These are phyloP conservation scores for Columba janthina DNA, from an alignment of 2,113 vertebrate genomes.

Conservation along the genomic window DNA sequence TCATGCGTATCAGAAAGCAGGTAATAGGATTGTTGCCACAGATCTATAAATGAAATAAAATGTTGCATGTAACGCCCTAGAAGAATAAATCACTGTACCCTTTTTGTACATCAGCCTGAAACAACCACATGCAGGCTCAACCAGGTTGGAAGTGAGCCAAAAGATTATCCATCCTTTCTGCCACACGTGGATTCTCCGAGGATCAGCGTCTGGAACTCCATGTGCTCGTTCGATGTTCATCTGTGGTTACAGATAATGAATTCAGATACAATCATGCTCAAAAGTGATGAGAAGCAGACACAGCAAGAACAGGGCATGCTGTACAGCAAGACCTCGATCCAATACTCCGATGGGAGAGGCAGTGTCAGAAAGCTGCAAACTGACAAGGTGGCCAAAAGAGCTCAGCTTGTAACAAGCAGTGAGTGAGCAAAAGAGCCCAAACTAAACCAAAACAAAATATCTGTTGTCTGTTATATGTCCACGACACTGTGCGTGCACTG, in stretches of 20 bases:
- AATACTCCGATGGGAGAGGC: rapidly evolving
- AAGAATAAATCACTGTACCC: background rate
- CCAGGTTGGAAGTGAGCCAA: background rate
- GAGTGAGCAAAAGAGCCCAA: too few species aligned
- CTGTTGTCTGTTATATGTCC: rapidly evolving
- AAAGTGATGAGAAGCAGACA: rapidly evolving
- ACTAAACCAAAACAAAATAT: too few species aligned
- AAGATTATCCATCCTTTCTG: background rate
- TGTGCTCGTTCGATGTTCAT: background rate
- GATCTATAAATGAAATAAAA: background rate
- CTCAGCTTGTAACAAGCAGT: too few species aligned
- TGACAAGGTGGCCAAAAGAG: rapidly evolving
- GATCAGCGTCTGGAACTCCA: background rate
- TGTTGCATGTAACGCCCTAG: rapidly evolving
- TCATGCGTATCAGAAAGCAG: rapidly evolving
- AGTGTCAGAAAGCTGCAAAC: background rate
- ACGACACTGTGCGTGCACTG: rapidly evolving
- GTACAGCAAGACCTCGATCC: background rate
- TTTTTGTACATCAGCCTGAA: background rate
- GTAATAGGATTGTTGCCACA: rapidly evolving
- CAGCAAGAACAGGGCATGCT: rapidly evolving
- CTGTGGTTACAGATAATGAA: background rate
- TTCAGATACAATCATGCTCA: background rate
- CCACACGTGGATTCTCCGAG: background rate
- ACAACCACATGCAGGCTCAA: background rate